Conservation (phyloP, 2,888 invertebrate species). For the Cordilura impudica region DNA sequence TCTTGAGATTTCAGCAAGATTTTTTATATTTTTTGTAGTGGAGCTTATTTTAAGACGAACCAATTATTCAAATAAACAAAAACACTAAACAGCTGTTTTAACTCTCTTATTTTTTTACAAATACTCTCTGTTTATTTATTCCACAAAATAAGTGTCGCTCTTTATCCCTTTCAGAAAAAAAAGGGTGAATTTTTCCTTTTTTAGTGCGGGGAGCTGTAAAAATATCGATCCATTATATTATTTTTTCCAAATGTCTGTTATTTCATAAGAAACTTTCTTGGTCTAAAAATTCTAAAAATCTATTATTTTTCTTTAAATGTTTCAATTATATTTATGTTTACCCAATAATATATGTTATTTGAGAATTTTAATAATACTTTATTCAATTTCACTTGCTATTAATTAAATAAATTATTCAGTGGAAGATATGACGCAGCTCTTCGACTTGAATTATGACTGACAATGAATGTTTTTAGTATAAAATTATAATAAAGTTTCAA, state of each 20-base stretch:
- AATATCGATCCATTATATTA: constrained; percentile 54
- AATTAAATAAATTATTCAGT: background rate
- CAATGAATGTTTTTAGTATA: no score
- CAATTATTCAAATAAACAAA: constrained; percentile 42
- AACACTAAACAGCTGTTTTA: constrained; percentile 53
- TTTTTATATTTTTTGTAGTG: background rate
- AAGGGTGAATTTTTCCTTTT: constrained; percentile 32
- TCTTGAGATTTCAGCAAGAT: constrained; percentile 25
- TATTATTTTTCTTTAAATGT: background rate
- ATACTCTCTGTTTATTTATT: constrained; percentile 53
- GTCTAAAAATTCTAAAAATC: background rate
- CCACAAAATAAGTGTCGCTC: background rate
- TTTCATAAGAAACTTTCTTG: background rate
- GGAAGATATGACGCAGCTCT: constrained; percentile 29
- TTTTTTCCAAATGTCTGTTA: background rate
- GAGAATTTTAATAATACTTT: background rate
- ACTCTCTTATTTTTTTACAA: background rate
- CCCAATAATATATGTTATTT: background rate
- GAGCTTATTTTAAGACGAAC: background rate
- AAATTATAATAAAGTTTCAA: no score
- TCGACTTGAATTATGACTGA: no score
- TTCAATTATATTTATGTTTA: background rate
- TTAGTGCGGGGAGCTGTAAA: constrained; percentile 37
- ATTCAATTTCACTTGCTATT: constrained; percentile 20
- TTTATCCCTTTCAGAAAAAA: constrained; percentile 19